Evolutionary conservation across 2,113 vertebrate genomes (phyloP), one percentile per base, ranked within the genome.

Genomic region (Corythaixoides concolor): DNA sequence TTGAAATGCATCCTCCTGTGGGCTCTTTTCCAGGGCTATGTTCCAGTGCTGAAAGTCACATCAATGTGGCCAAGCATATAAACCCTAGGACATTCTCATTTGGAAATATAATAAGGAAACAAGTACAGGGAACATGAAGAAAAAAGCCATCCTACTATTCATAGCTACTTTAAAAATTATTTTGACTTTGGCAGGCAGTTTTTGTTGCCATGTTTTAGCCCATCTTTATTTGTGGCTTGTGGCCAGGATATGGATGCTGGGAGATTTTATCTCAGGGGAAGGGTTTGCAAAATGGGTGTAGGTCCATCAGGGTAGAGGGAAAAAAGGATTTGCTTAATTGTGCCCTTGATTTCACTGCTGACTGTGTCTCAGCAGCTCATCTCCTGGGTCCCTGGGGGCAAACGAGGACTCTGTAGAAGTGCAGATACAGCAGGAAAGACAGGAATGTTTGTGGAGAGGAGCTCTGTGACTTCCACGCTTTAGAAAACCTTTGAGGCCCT

Each of bases 91-190:
- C n/a, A 11, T 64, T 86, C 95, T 73, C 27, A 28, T 58, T 68
- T 87, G 69, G 83, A 94, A 93, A 63, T 23, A 56, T 26, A 90
- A 86, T 68, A 64, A 63, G 52, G 60, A 86, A 89, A 60, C 47
- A 77, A 30, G 1, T 66, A 58, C 37, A 86, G 39, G 75, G 76
- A 92, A 79, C 72, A 70, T 8, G n/a, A 39, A 86, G 21, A 24
- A 69, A 81, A 66, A 88, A 52, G 26, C 62, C 66, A 81, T 28
- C 50, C 28, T 86, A 26, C 96, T 96, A 96, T 94, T 95, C 75
- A 81, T 83, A 91, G 96, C 30, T 53, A 28, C 93, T 86, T 90
- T 77, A 33, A 89, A 93, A 80, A 59, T 33, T 4, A 66, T 86
- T 92, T 89, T 72, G 60, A 27, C 49, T 79, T 93, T 59, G 39